phyloP scores from a whole-genome alignment of 2,113 vertebrate species.

The Catharus fuscescens region DNA sequence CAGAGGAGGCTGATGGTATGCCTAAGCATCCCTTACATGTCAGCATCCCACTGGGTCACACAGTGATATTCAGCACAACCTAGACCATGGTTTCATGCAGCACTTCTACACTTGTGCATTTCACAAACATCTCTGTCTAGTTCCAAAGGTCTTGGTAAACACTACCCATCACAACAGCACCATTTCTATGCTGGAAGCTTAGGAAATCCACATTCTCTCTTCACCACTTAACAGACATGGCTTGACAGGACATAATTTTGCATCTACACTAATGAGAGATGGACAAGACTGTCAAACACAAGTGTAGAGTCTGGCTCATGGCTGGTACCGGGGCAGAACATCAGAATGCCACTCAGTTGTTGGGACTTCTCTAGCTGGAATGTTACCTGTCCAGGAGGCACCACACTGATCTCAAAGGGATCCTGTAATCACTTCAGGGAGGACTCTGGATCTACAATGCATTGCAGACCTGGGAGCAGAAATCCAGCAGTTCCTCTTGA shows the following conservation, averaged over 20 bases:
- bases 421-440: background rate
- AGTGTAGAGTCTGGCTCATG: accelerated
- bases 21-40: background rate
- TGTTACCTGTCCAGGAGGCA: background rate
- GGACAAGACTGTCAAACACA: background rate
- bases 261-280: background rate
- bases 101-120: background rate
- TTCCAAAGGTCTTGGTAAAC: background rate
- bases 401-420: background rate
- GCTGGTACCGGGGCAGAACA: background rate
- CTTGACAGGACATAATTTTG: background rate
- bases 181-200: background rate
- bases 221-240: background rate
- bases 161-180: background rate
- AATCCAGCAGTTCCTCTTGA: background rate
- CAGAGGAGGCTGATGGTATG: background rate
- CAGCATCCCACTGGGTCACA: background rate
- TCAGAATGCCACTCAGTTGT: background rate
- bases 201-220: background rate
- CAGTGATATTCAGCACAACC: background rate
- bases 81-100: background rate
- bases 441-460: accelerated
- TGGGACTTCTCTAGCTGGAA: background rate
- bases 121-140: background rate
- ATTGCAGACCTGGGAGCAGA: background rate